Conservation (phyloP, 2,888 invertebrate species). For the Antitype chi region DNA sequence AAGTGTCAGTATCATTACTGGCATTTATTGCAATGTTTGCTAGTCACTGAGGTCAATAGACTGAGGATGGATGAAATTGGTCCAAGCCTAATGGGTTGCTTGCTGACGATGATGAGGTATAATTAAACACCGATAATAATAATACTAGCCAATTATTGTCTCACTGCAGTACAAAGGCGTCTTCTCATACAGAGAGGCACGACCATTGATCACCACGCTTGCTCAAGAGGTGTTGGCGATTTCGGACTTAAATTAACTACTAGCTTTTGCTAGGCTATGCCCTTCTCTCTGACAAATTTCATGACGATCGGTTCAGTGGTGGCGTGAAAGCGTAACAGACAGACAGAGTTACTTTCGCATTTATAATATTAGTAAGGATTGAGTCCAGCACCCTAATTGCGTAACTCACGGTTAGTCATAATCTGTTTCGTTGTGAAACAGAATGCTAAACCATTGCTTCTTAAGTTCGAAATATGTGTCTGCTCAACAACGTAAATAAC, state of each 20-base stretch:
- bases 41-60: not conserved
- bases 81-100: not conserved
- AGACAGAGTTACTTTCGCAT: no score
- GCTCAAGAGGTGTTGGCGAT: not conserved
- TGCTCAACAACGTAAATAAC: no score
- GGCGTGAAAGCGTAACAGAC: no score
- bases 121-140: not conserved
- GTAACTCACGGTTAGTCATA: no score
- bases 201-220: not conserved
- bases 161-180: not conserved
- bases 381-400: no score
- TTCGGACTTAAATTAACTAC: not conserved
- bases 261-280: no score
- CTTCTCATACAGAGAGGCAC: not conserved
- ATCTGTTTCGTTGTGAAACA: no score
- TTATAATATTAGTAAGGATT: no score
- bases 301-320: no score
- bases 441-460: no score
- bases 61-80: not conserved
- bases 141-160: not conserved
- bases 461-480: no score
- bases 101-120: not conserved
- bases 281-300: no score
- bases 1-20: conserved; percentile 6
- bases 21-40: conserved; percentile 22